Base-by-base conservation (phyloP, 2,113 vertebrate genomes). In the Cochlearius cochlearius region DNA sequence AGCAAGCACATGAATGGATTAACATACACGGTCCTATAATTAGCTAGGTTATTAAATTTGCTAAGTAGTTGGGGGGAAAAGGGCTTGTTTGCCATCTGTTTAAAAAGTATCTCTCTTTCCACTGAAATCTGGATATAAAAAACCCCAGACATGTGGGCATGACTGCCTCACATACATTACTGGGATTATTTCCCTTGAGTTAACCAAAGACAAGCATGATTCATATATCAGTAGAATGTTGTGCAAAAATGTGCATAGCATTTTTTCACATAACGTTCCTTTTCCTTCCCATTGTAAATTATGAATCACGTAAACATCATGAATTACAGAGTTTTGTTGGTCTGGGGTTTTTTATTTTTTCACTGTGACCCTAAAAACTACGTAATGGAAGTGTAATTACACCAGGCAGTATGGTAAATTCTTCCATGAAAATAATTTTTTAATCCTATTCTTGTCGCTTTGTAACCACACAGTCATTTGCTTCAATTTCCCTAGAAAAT, bases 41-140 rank as follows among this genome's bases (percentile, higher is more conserved):
- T 97, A 97, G 95, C 86, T 64, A 27, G 67, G 86, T 96, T 93
- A 96, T 97, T 97, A 95, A 93, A 96, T 94, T 95, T 94, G 88
- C 73, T 80, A 95, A 96, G 88, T 92, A 91, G 86, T 53, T 95
- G 60, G 36, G 83, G 88, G 74, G 79, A 93, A 96, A 93, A 69
- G 92, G 90, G 79, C 60, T 96, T 88, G 90, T 86, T 96, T 94
- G 92, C 94, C 96, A 97, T 96, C 96, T 97, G 96, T 96, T 96
- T 86, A 92, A 86, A 92, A 96, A 94, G 90, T 77, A 90, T 96
- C 90, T 94, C 68, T 94, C 93, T 92, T 94, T 96, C 85, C 90
- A 66, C 75, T 95, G 85, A 97, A 96, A 94, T 96, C 88, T 88
- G 85, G 96, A 90, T 96, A 96, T 94, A 96, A 96, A 97, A 96